Conservation (phyloP, 2,888 invertebrate species). For the Deilephila porcellus region DNA sequence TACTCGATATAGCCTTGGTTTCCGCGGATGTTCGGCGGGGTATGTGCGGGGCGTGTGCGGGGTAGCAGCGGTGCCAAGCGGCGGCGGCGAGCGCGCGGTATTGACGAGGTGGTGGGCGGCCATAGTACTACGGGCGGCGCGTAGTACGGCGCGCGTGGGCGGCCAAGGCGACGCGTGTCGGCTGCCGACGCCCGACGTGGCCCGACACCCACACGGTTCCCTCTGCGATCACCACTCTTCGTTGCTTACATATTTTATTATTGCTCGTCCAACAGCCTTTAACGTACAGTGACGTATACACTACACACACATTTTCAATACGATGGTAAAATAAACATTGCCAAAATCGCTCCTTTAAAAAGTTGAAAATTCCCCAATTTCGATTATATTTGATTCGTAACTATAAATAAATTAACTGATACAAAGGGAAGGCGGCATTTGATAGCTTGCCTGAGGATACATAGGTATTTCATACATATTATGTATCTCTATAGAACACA, state of each 20-base stretch:
- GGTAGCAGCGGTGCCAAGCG: neutral
- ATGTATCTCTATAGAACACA: neutral
- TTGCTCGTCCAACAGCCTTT: neutral
- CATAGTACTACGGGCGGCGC: slow-evolving; percentile 20
- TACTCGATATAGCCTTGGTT: neutral
- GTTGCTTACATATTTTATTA: neutral
- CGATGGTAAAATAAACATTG: too few relatives aligned
- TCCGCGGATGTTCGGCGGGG: neutral
- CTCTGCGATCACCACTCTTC: neutral
- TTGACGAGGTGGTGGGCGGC: slow-evolving; percentile 6
- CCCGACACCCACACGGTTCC: neutral
- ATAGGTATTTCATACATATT: too few relatives aligned
- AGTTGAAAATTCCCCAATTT: too few relatives aligned
- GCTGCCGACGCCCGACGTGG: neutral
- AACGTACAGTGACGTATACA: too few relatives aligned
- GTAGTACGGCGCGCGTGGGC: slow-evolving; percentile 3
- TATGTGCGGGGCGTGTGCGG: neutral
- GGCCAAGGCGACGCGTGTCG: slow-evolving; percentile 9
- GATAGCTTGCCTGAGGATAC: too few relatives aligned
- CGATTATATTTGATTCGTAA: too few relatives aligned
- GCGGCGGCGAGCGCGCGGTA: neutral
- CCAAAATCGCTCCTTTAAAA: too few relatives aligned
- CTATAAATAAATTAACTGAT: too few relatives aligned
- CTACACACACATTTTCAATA: too few relatives aligned
- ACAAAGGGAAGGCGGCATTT: too few relatives aligned